Evolutionary conservation across 2,797 vertebrate species (phyloP).

Genomic region (Syngnathus rostellatus): DNA sequence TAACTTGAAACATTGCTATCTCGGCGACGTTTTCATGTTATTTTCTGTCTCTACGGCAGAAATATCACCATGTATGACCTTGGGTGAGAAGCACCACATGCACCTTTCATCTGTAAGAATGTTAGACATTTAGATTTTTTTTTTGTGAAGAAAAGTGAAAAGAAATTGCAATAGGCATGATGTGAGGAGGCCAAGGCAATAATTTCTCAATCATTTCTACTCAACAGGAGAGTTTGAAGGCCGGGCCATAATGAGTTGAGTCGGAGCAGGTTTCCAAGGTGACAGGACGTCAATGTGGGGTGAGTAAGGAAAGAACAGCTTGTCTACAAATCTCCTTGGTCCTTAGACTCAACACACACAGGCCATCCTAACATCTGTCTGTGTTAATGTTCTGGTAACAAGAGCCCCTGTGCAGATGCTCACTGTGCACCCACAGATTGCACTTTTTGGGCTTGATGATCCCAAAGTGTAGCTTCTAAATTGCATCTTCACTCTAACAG

Average conservation of each 20-base stretch:
- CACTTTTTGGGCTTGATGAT: background rate
- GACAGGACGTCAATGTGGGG: conserved; percentile 46
- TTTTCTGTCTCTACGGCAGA: too few relatives aligned
- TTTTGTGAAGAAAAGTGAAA: background rate
- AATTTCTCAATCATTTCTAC: background rate
- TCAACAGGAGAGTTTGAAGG: conserved; percentile 36
- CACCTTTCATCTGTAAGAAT: too few relatives aligned
- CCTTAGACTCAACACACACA: conserved; percentile 23
- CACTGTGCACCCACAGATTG: conserved; percentile 14
- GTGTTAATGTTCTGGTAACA: conserved; percentile 43
- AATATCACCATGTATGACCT: too few relatives aligned
- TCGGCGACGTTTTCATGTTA: too few relatives aligned
- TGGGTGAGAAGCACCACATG: too few relatives aligned
- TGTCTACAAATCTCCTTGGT: conserved; percentile 36
- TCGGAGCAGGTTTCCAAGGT: conserved; percentile 56
- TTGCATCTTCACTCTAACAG: background rate
- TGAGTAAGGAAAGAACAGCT: conserved; percentile 39
- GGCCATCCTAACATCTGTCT: conserved; percentile 50
- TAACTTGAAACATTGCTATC: too few relatives aligned
- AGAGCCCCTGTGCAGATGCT: conserved; percentile 55
- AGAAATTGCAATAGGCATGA: background rate
- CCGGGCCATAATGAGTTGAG: conserved; percentile 49
- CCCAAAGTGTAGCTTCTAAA: background rate
- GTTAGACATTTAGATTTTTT: background rate
- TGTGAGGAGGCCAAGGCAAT: background rate